These are phyloP conservation scores for Drosophila diplacantha DNA, from an alignment of 2,888 invertebrate genomes.

Conservation along the genomic window DNA sequence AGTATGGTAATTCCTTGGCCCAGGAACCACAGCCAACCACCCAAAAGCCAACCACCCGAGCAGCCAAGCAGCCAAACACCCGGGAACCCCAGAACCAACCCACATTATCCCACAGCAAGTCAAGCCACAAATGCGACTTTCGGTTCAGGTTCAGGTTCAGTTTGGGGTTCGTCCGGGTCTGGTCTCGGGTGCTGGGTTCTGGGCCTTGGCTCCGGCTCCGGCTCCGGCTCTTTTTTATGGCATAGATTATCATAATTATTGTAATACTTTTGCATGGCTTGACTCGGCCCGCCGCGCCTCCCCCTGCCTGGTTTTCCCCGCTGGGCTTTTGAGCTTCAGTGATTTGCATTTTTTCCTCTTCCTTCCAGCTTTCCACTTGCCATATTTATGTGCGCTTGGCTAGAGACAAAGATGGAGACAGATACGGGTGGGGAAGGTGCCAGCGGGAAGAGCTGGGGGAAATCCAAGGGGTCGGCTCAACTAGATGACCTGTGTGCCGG, in stretches of 20 bases:
- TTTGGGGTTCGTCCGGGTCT: constrained; percentile 24
- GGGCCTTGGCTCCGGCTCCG: constrained; percentile 12
- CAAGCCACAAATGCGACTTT: constrained; percentile 57
- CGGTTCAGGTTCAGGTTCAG: constrained; percentile 22
- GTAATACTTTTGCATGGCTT: constrained; percentile 70
- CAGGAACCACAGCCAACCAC: not conserved
- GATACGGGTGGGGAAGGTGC: constrained; percentile 26
- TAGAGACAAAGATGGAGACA: constrained; percentile 46
- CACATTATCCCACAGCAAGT: constrained; percentile 23
- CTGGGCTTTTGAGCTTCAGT: constrained; percentile 67
- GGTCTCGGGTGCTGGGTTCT: constrained; percentile 29
- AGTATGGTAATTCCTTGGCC: constrained; percentile 66
- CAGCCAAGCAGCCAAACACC: not conserved
- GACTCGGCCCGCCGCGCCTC: constrained; percentile 38
- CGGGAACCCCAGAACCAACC: constrained; percentile 8
- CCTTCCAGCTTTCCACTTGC: constrained; percentile 34
- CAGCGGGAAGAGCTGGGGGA: not conserved
- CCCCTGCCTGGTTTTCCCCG: constrained; percentile 4
- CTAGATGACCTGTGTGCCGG: constrained; percentile 58
- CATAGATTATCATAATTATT: constrained; percentile 74
- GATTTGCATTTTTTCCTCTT: constrained; percentile 58
- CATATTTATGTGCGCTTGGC: constrained; percentile 60
- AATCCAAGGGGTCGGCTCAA: not conserved
- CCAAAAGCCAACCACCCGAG: constrained; percentile 1
- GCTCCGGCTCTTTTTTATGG: constrained; percentile 61